phyloP scores from a whole-genome alignment of 1,140 invertebrate species.

The Probaryconus sp. region DNA sequence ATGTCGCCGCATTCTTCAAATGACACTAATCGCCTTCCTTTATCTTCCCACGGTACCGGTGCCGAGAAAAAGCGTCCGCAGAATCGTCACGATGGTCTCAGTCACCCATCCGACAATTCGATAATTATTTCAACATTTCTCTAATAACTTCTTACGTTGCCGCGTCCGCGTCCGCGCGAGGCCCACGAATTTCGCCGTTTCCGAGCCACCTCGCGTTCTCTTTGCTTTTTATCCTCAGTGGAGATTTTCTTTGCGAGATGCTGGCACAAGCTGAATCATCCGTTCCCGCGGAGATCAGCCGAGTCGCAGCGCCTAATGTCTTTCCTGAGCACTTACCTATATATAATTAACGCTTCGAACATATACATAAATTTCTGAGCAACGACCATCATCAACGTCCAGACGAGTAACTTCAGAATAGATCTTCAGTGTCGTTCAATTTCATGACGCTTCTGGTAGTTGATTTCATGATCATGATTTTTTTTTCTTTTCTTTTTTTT shows the following conservation, averaged over 20 bases:
- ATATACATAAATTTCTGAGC: slow-evolving; percentile 55
- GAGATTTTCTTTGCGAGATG: slow-evolving; percentile 19
- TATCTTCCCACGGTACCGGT: slow-evolving; percentile 77
- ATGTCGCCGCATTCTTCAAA: slow-evolving; percentile 74
- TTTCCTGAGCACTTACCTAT: slow-evolving; percentile 42
- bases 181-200: slow-evolving; percentile 52
- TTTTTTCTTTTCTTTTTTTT: slow-evolving; percentile 33
- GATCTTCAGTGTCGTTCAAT: slow-evolving; percentile 45
- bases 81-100: slow-evolving; percentile 56
- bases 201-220: slow-evolving; percentile 20
- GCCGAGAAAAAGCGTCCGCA: slow-evolving; percentile 65
- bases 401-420: slow-evolving; percentile 50
- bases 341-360: slow-evolving; percentile 56
- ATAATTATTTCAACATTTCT: slow-evolving; percentile 76
- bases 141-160: slow-evolving; percentile 67
- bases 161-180: slow-evolving; percentile 37
- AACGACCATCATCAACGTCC: slow-evolving; percentile 44
- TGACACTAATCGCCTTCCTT: slow-evolving; percentile 78
- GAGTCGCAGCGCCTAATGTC: slow-evolving; percentile 38
- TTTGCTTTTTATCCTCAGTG: slow-evolving; percentile 30
- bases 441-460: not conserved
- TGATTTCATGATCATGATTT: slow-evolving; percentile 4
- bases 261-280: slow-evolving; percentile 21
- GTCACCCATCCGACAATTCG: slow-evolving; percentile 69
- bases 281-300: slow-evolving; percentile 22